Base-by-base conservation (phyloP, 2,888 invertebrate genomes). In the Troides oblongomaculatus region DNA sequence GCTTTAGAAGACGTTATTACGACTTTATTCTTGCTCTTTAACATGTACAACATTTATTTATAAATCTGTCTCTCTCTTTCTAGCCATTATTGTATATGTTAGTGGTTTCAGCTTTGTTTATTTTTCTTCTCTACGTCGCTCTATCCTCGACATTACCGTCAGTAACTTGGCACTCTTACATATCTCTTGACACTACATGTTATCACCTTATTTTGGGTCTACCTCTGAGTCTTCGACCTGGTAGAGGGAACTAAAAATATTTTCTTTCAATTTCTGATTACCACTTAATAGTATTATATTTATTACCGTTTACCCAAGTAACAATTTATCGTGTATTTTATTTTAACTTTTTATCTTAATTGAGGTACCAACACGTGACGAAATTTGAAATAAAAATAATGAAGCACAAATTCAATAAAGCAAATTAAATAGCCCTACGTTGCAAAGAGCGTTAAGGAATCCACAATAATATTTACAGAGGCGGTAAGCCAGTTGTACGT, bases 401-500 rank as follows among this genome's bases (percentile, higher is more conserved):
- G 8, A 39, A 8, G 39, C 39, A 57, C 17, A 60, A 53, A 25
- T 66, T 56, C 59, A 39, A 63, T 66, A 60, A 30, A 59, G 25
- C 64, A 70, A 66, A 67, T 69, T 72, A 73, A 73, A 74, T 69
- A 69, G 64, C 65, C 68, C 60, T 73, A 64, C 70, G 70, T 70
- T 61, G 71, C 67, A 61, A 70, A 70, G 43, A 18, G 61, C 63
- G 62, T 61, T 68, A 72, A 71, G 70, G 63, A 73, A 68, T 66
- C 66, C 62, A 66, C 70, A 70, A 60, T 63, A 74, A 59, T 71
- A 65, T 70, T 71, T 71, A 74, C 65, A 70, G 59, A 46, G 56
- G 61, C 64, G 70, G 69, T 69, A 71, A 76, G 75, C 72, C 66
- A 72, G 74, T 73, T 71, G 58, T 73, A 67, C 61, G 78, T 71